Evolutionary conservation across 2,888 invertebrate genomes (phyloP).

Genomic region (Syrphus vitripennis): DNA sequence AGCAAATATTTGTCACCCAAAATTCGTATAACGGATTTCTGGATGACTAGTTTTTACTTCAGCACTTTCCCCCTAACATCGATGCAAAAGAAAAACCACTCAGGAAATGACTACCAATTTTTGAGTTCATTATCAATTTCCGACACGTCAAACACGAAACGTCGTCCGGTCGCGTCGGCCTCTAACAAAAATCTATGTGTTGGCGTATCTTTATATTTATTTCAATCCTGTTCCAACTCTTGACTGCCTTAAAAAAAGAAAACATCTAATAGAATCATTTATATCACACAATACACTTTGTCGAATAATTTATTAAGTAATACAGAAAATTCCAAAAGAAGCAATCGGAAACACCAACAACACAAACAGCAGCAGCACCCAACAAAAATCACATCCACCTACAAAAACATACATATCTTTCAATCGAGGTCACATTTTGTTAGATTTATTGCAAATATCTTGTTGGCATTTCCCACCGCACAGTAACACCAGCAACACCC

Average conservation of each 20-base stretch:
- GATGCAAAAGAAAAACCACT: not conserved
- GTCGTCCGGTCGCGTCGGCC: constrained; percentile 14
- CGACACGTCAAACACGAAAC: constrained; percentile 72
- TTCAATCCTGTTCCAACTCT: not conserved
- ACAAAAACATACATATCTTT: constrained; percentile 51
- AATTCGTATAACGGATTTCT: too few relatives aligned
- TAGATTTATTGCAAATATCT: constrained; percentile 69
- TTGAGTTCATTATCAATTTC: constrained; percentile 73
- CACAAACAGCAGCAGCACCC: not conserved
- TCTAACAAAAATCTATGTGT: not conserved
- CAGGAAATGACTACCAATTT: constrained; percentile 72
- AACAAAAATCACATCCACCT: constrained; percentile 41
- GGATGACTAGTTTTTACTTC: too few relatives aligned
- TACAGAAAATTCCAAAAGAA: constrained; percentile 24
- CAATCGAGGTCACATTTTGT: constrained; percentile 69
- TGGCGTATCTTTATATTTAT: too few relatives aligned
- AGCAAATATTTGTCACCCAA: too few relatives aligned
- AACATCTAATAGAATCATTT: not conserved
- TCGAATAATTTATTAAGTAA: constrained; percentile 13
- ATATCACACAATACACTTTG: not conserved
- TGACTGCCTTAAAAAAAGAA: not conserved
- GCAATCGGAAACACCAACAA: constrained; percentile 46
- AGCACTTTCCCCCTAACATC: not conserved
- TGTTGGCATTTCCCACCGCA: constrained; percentile 55
- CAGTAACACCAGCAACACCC: constrained; percentile 21